Evolutionary conservation across 2,113 vertebrate genomes (phyloP).

Genomic region (Corydoras maculifer): DNA sequence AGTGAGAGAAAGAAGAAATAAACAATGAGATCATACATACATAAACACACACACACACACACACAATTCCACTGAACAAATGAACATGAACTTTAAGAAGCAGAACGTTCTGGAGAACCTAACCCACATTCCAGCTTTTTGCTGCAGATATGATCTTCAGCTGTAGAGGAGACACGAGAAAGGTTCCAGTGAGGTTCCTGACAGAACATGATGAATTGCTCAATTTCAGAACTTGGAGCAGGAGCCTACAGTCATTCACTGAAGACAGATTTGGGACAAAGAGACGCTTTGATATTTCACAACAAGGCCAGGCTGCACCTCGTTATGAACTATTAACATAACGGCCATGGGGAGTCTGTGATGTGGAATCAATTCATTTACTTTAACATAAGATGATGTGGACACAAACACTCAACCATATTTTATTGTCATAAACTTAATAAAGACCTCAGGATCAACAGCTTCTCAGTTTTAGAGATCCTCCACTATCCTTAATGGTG

Average conservation of each 20-base stretch:
- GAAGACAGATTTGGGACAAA: constrained; percentile 1
- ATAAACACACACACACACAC: background rate
- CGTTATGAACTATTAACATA: background rate
- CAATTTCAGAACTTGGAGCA: constrained; percentile 14
- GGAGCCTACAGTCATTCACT: background rate
- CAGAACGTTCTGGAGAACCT: too few species aligned
- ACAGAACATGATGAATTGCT: constrained; percentile 33
- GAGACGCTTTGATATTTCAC: constrained; percentile 14
- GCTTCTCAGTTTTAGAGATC: too few species aligned
- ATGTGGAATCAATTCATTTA: too few species aligned
- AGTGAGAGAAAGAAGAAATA: too few species aligned
- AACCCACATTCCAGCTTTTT: too few species aligned
- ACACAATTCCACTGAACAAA: background rate
- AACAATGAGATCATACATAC: background rate
- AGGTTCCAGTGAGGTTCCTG: constrained; percentile 11
- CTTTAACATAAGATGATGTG: too few species aligned
- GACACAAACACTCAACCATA: too few species aligned
- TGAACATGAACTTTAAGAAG: too few species aligned
- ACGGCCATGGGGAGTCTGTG: background rate
- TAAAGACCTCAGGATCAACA: too few species aligned
- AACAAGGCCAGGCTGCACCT: background rate
- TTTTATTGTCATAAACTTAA: too few species aligned
- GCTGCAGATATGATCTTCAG: too few species aligned
- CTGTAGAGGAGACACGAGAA: constrained; percentile 1
- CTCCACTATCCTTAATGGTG: too few species aligned